A percentile compares a stretch with the other conserved stretches of the same genome.
Conservation (phyloP, 2,113 vertebrate genomes). For the Callipepla californica region DNA sequence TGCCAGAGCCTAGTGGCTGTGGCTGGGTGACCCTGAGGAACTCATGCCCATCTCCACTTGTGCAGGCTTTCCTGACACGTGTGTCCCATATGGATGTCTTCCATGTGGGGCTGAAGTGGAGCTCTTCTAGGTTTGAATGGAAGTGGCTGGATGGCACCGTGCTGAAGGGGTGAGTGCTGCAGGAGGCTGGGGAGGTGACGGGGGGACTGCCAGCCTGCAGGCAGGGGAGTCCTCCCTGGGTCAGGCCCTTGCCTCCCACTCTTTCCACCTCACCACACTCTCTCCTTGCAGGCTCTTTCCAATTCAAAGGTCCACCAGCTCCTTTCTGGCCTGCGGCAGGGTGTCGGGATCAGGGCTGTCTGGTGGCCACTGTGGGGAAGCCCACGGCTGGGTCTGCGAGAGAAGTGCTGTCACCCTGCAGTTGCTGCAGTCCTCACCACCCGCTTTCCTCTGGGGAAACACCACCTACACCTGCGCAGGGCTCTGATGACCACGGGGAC, state of each 20-base stretch:
- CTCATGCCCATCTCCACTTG: background rate
- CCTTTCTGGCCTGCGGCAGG: slow-evolving; percentile 11
- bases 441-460: slow-evolving; percentile 15
- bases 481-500: background rate
- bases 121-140: background rate
- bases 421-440: background rate
- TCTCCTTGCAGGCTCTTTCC: slow-evolving; percentile 4
- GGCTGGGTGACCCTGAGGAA: background rate
- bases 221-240: background rate
- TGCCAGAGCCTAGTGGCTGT: fast-evolving
- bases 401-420: background rate
- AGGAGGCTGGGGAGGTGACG: fast-evolving
- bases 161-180: background rate
- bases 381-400: slow-evolving; percentile 1
- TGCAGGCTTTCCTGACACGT: slow-evolving; percentile 8
- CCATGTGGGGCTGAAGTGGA: slow-evolving; percentile 33
- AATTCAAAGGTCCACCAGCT: background rate
- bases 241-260: background rate
- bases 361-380: background rate
- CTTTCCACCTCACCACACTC: background rate
- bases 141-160: slow-evolving; percentile 43
- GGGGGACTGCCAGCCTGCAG: background rate
- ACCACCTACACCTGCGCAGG: slow-evolving; percentile 41
- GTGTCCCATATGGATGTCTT: background rate
- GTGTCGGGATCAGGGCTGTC: background rate